phyloP scores from a whole-genome alignment of 2,888 invertebrate species.

The Lithophane ornitopus region DNA sequence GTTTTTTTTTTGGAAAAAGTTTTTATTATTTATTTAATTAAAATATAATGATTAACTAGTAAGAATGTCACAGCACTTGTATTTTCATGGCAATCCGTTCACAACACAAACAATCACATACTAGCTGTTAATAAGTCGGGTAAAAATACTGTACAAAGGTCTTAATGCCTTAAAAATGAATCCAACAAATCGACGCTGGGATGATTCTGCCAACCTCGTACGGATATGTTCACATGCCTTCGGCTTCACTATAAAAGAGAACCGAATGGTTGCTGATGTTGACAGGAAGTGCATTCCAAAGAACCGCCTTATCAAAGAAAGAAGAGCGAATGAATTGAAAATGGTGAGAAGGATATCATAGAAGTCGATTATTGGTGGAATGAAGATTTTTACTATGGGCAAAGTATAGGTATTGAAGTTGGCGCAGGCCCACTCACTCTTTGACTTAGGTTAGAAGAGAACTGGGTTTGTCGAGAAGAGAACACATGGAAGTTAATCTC shows the following conservation, averaged over 20 bases:
- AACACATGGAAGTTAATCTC: not conserved
- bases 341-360: not conserved
- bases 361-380: too few species aligned
- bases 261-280: not conserved
- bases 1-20: too few species aligned
- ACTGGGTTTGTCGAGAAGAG: not conserved
- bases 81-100: too few species aligned
- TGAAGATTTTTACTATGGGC: not conserved
- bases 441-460: not conserved
- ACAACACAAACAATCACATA: too few species aligned
- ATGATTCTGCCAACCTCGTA: not conserved
- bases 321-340: not conserved
- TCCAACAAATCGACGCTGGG: not conserved
- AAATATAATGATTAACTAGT: not conserved
- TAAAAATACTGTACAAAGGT: too few species aligned
- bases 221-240: not conserved
- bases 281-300: not conserved
- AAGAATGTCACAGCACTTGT: not conserved
- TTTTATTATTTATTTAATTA: too few species aligned
- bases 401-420: not conserved
- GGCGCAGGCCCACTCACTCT: not conserved
- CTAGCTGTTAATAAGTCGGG: too few species aligned
- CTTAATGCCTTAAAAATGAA: too few species aligned
- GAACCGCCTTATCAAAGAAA: not conserved
- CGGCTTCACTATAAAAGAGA: not conserved